These are phyloP conservation scores for Synergus itoensis DNA, from an alignment of 2,888 invertebrate species.

Conservation along the genomic window DNA sequence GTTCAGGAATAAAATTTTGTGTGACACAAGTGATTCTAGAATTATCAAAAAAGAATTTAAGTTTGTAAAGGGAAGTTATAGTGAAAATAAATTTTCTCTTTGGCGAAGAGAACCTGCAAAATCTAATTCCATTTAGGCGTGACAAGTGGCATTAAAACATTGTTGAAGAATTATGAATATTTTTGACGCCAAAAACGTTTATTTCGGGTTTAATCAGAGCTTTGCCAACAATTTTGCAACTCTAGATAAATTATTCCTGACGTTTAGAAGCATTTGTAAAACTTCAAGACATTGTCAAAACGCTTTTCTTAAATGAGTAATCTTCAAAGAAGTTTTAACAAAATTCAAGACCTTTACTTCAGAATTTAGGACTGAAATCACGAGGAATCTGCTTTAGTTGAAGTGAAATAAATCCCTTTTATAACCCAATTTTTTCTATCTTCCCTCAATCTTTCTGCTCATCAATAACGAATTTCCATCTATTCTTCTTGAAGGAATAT, in stretches of 20 bases:
- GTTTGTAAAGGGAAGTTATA: not conserved
- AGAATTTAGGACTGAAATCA: not conserved
- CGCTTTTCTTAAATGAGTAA: not conserved
- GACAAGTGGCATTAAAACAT: constrained; percentile 29
- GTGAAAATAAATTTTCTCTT: not conserved
- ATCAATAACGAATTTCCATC: not conserved
- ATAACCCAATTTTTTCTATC: not conserved
- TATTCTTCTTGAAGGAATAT: not conserved
- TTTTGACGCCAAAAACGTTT: constrained; percentile 41
- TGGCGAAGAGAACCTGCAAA: not conserved
- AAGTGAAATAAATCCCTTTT: not conserved
- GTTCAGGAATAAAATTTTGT: not conserved
- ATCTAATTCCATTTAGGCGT: constrained; percentile 32
- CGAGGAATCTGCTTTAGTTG: not conserved
- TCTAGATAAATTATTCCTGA: constrained; percentile 27
- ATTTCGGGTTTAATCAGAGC: constrained; percentile 28
- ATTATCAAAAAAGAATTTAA: not conserved
- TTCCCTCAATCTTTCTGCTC: not conserved
- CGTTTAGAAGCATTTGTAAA: constrained; percentile 38
- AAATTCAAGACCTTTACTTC: not conserved
- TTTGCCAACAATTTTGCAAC: constrained; percentile 38
- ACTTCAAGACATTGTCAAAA: constrained; percentile 25
- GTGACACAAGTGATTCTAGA: not conserved
- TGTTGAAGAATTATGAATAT: constrained; percentile 38
- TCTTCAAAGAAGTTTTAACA: not conserved